Percentiles rank a stretch among this genome's conserved stretches.
These are phyloP conservation scores for Morbakka virulenta DNA, from an alignment of 30 jellyfish, hydroid and myxozoan species.

Conservation along the genomic window DNA sequence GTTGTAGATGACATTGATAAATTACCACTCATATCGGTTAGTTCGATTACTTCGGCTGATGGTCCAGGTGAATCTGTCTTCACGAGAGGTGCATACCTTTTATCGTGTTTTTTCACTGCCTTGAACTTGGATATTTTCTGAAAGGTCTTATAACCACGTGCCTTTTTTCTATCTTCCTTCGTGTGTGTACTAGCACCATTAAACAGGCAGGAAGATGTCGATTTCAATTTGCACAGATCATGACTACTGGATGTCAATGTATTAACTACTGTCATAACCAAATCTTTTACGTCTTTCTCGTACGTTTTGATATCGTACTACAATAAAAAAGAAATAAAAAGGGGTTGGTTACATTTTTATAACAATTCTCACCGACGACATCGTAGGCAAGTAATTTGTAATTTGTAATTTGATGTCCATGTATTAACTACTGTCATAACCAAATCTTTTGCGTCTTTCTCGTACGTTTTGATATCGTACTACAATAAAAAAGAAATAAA, in stretches of 20 bases:
- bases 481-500: not conserved
- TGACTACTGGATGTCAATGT: slow-evolving; percentile 56
- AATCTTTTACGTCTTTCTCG: not conserved
- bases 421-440: slow-evolving; percentile 39
- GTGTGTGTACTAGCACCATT: not conserved
- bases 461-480: slow-evolving; percentile 39
- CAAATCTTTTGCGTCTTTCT: slow-evolving; percentile 3
- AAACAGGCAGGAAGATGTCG: not conserved
- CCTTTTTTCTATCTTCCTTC: not conserved
- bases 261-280: slow-evolving; percentile 39
- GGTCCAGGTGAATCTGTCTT: not conserved
- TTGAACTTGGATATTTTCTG: slow-evolving; percentile 6
- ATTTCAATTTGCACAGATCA: slow-evolving; percentile 8
- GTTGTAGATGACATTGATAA: not conserved
- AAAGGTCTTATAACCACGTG: not conserved
- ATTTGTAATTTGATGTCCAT: slow-evolving; percentile 45
- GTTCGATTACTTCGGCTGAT: not conserved
- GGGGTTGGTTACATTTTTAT: too few species aligned
- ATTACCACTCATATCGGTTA: not conserved
- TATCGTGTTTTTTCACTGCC: not conserved
- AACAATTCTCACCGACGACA: too few species aligned
- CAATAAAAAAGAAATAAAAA: not conserved
- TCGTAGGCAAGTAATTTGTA: too few species aligned
- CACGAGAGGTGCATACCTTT: not conserved
- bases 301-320: slow-evolving; percentile 45